Conservation (phyloP, 2,113 vertebrate species). For the Ancistrus triradiatus region DNA sequence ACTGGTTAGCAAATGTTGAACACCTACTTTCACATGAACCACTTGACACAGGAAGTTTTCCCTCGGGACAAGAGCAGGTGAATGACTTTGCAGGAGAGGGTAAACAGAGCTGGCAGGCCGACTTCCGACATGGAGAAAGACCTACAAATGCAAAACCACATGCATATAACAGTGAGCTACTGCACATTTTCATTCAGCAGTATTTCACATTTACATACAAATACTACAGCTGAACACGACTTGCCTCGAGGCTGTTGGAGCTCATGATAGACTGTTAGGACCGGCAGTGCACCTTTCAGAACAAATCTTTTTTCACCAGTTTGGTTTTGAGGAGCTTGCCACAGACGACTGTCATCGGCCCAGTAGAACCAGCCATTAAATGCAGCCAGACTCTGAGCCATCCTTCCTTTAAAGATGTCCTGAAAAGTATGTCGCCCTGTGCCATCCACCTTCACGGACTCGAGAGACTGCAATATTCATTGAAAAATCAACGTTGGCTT, state of each 20-base stretch:
- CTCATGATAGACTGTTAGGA: conserved; percentile 67
- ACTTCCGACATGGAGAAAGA: conserved; percentile 61
- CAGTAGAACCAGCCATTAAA: conserved; percentile 80
- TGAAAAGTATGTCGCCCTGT: conserved; percentile 69
- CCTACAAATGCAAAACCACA: conserved; percentile 39
- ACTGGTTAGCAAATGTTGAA: neutral
- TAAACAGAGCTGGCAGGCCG: conserved; percentile 76
- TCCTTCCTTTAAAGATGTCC: conserved; percentile 60
- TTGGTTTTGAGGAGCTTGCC: conserved; percentile 53
- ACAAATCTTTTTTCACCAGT: conserved; percentile 57
- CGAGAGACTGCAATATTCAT: conserved; percentile 71
- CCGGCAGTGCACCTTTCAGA: conserved; percentile 54
- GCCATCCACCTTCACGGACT: conserved; percentile 77
- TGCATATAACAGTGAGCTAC: neutral
- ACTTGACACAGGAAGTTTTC: conserved; percentile 67
- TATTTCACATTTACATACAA: no score
- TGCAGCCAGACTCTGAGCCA: conserved; percentile 60
- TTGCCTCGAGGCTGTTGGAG: conserved; percentile 76
- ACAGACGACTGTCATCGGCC: conserved; percentile 68
- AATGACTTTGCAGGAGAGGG: conserved; percentile 72
- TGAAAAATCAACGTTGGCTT: no score
- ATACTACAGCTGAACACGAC: conserved; percentile 11
- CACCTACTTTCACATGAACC: conserved; percentile 78
- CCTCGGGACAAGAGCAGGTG: conserved; percentile 76
- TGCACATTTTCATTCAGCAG: no score